Evolutionary conservation across 2,113 vertebrate species (phyloP).

Genomic region (cattle (Bos taurus)): DNA sequence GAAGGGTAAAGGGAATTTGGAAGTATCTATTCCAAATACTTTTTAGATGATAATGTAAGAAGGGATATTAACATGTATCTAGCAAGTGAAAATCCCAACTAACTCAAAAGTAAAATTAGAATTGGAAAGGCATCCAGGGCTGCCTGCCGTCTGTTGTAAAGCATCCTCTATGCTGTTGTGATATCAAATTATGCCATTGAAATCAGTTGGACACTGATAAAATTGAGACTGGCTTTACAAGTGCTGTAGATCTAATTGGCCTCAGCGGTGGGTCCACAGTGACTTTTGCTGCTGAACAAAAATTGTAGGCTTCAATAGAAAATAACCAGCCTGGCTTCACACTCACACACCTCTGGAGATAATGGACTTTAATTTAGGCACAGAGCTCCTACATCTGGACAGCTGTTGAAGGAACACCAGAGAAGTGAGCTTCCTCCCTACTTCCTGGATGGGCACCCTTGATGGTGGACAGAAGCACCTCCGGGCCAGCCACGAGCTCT

Average conservation of each 20-base stretch:
- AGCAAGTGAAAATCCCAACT: slow-evolving; percentile 37
- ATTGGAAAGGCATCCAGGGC: slow-evolving; percentile 48
- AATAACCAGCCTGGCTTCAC: slow-evolving; percentile 45
- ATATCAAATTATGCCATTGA: slow-evolving; percentile 68
- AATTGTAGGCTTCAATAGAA: slow-evolving; percentile 58
- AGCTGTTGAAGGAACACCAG: slow-evolving; percentile 32
- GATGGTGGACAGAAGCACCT: not conserved
- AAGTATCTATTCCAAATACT: slow-evolving; percentile 49
- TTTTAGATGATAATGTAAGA: slow-evolving; percentile 52
- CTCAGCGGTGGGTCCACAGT: slow-evolving; percentile 60
- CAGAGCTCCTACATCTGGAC: not conserved
- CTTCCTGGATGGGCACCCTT: not conserved
- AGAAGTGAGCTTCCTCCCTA: not conserved
- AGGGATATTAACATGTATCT: slow-evolving; percentile 58
- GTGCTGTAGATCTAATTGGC: slow-evolving; percentile 69
- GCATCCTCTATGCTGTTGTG: slow-evolving; percentile 46
- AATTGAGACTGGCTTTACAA: slow-evolving; percentile 62
- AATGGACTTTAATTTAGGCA: slow-evolving; percentile 37
- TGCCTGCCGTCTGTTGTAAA: slow-evolving; percentile 44
- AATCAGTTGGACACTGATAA: slow-evolving; percentile 69
- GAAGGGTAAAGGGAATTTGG: slow-evolving; percentile 33
- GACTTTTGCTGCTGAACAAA: slow-evolving; percentile 68
- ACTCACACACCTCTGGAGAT: slow-evolving; percentile 27
- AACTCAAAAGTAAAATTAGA: slow-evolving; percentile 59
- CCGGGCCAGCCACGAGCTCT: not conserved